These are phyloP conservation scores for Clitarchus hookeri DNA, from an alignment of 2,888 invertebrate genomes.

Conservation along the genomic window DNA sequence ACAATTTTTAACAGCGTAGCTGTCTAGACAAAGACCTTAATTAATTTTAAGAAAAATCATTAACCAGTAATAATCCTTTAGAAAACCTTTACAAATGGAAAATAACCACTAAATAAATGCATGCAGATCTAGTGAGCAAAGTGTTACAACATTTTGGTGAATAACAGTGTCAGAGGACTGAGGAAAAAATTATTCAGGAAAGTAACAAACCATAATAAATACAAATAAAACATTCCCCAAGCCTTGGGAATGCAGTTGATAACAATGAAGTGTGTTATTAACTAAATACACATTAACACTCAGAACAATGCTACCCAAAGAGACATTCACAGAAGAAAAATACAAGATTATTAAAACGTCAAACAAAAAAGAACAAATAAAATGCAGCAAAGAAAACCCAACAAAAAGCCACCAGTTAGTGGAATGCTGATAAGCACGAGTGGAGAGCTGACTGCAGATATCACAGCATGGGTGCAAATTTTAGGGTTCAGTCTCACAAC, in stretches of 20 bases:
- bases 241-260: background rate
- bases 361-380: background rate
- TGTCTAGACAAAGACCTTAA: too few species aligned
- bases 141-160: background rate
- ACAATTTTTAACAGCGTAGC: background rate
- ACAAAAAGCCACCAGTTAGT: constrained; percentile 11
- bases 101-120: background rate
- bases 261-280: background rate
- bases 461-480: background rate
- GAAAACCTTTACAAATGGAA: background rate
- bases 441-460: background rate
- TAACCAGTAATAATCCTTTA: background rate
- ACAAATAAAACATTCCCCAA: background rate
- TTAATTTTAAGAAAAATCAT: background rate
- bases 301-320: background rate
- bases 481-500: background rate
- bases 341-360: background rate
- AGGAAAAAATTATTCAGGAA: background rate
- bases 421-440: background rate
- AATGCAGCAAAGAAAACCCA: background rate
- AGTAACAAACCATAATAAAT: background rate
- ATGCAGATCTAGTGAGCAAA: background rate
- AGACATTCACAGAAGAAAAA: background rate
- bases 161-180: background rate
- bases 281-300: background rate